Evolutionary conservation across 2,113 vertebrate genomes (phyloP), one percentile per base, ranked within the genome.

Genomic region (Glaucomys volans): DNA sequence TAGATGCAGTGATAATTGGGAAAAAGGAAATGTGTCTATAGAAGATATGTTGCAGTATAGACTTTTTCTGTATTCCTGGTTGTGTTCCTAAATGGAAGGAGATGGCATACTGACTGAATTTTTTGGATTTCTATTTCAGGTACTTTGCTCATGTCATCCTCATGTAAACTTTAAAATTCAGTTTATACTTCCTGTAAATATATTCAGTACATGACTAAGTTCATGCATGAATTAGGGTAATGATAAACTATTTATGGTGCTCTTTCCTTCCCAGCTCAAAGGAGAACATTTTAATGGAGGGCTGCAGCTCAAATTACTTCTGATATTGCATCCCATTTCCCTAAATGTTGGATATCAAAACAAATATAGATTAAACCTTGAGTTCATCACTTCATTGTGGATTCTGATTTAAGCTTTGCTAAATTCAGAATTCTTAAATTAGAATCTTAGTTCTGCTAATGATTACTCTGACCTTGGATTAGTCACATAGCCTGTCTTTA

Each of bases 381-480:
- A 89, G 44, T 54, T 57, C 2, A 67, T 37, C 32, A 66, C 2
- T 77, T 80, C 50, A 47, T 14, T 85, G 1, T 9, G 8, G 24
- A 79, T 44, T 67, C 13, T 44, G 28, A 75, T 67, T 93, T 90
- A 66, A 92, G 72, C 37, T 82, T 74, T 42, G 9, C 20, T 82
- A 81, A 94, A 76, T 85, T 80, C 40, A 44, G 94, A 59, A 74
- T n/a, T 83, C n/a, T 7, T 67, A 40, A 59, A n/a, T 87, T 67
- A 59, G 4, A 44, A 62, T 84, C 4, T 8, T 28, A 18, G 5
- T 2, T 62, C 7, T 26, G 8, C 64, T 82, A 28, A 35, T 42
- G 37, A 80, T 52, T 59, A 52, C 8, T 76, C 11, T 76, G 42
- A 76, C 4, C 4, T 42, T 88, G 9, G 5, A 28, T 50, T 77